Evolutionary conservation across 1,140 invertebrate genomes (phyloP).

Genomic region (Musca domestica): DNA sequence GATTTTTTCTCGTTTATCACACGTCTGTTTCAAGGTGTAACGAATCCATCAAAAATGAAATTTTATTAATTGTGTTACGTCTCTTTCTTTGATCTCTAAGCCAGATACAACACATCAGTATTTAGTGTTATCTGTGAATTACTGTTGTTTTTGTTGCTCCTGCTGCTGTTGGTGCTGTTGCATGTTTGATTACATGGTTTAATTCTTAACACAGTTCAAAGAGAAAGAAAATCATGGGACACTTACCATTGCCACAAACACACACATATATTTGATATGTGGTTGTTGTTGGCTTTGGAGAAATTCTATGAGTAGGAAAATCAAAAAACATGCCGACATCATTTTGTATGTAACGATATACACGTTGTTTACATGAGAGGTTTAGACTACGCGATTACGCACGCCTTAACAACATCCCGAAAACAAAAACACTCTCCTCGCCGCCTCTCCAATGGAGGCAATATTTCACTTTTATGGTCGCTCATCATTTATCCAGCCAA

Average conservation of each 20-base stretch:
- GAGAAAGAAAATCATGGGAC: no score
- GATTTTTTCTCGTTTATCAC: constrained; percentile 17
- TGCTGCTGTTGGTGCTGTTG: not conserved
- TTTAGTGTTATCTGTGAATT: no score
- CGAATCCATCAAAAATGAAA: constrained; percentile 28
- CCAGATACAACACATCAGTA: no score
- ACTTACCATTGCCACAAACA: no score
- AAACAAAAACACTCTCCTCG: not conserved
- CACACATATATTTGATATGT: not conserved
- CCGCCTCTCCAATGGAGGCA: not conserved
- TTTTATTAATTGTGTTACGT: constrained; percentile 26
- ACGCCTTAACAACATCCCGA: constrained; percentile 17
- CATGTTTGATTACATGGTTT: not conserved
- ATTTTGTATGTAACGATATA: constrained; percentile 6
- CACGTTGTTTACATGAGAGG: constrained; percentile 23
- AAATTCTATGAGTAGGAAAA: not conserved
- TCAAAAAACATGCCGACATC: constrained; percentile 15
- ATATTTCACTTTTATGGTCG: constrained; percentile 16
- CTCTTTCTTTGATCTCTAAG: not conserved
- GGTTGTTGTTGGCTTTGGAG: not conserved
- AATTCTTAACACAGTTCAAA: not conserved
- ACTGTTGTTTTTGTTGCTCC: not conserved
- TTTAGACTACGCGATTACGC: constrained; percentile 27
- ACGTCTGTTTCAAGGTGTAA: constrained; percentile 24
- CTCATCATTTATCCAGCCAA: constrained; percentile 17